Percentiles rank a stretch among this genome's conserved stretches.
These are phyloP conservation scores for Homalodisca vitripennis DNA, from an alignment of 1,140 invertebrate genomes.

Conservation along the genomic window DNA sequence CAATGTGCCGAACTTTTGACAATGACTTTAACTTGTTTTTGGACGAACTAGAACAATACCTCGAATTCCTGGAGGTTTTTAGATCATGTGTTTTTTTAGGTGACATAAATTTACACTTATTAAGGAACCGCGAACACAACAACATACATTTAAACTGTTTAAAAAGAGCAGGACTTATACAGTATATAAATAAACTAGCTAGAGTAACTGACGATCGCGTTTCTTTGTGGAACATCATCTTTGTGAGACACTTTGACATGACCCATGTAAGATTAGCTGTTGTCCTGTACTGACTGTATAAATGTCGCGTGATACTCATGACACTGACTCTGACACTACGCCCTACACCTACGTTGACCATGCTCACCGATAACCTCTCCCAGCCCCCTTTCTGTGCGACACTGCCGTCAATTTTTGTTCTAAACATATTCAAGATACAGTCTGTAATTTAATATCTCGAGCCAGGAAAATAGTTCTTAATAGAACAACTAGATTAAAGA, in stretches of 20 bases:
- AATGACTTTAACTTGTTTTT: neutral
- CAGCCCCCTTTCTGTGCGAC: too few relatives aligned
- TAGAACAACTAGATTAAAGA: too few relatives aligned
- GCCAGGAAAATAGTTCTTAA: too few relatives aligned
- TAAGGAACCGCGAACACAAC: neutral
- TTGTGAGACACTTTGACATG: neutral
- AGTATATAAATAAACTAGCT: neutral
- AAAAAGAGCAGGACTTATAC: neutral
- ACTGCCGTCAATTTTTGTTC: too few relatives aligned
- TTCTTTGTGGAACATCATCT: neutral
- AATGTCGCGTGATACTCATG: too few relatives aligned
- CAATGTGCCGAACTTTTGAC: neutral
- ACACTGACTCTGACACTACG: too few relatives aligned
- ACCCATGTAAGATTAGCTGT: neutral
- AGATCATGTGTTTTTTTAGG: neutral
- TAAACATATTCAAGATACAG: too few relatives aligned
- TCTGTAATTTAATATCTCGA: too few relatives aligned
- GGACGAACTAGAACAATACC: neutral
- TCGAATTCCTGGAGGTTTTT: neutral
- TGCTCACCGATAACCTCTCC: too few relatives aligned
- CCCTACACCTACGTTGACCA: too few relatives aligned
- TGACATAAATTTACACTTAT: neutral
- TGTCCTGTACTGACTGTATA: too few relatives aligned
- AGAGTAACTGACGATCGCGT: neutral
- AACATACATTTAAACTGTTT: neutral